These are phyloP conservation scores for Microcebus tavaratra DNA, from an alignment of 2,113 vertebrate genomes.

Conservation along the genomic window DNA sequence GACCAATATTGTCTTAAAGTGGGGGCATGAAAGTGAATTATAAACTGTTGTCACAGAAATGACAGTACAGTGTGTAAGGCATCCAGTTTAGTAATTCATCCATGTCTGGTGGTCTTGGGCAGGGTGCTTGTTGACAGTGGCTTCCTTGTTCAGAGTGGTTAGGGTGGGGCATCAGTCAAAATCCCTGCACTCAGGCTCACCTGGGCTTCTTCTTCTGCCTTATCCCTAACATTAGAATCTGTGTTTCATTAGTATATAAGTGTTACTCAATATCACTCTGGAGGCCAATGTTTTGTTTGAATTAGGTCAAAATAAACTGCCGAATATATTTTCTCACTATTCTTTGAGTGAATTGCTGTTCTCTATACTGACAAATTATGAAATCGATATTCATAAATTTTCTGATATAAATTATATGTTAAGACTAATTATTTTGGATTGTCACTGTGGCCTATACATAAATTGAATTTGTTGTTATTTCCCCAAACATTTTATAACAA, in stretches of 20 bases:
- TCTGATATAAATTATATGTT: background rate
- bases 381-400: background rate
- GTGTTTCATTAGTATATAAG: background rate
- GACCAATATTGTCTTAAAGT: too few relatives aligned
- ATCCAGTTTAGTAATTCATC: too few relatives aligned
- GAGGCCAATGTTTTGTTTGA: background rate
- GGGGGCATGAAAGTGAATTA: too few relatives aligned
- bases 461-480: background rate
- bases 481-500: background rate
- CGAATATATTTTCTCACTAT: background rate
- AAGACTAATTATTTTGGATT: background rate
- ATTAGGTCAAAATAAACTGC: background rate
- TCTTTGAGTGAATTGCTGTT: background rate
- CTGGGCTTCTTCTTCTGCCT: too few relatives aligned
- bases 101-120: too few relatives aligned
- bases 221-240: background rate
- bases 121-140: too few relatives aligned
- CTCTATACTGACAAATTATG: background rate
- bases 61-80: too few relatives aligned
- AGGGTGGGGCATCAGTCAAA: too few relatives aligned
- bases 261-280: background rate
- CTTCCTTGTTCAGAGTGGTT: too few relatives aligned
- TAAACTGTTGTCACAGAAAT: too few relatives aligned
- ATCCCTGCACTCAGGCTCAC: too few relatives aligned
- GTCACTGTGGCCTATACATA: background rate